Conservation (phyloP, 2,888 invertebrate genomes). For the Spicauda simplicius region DNA sequence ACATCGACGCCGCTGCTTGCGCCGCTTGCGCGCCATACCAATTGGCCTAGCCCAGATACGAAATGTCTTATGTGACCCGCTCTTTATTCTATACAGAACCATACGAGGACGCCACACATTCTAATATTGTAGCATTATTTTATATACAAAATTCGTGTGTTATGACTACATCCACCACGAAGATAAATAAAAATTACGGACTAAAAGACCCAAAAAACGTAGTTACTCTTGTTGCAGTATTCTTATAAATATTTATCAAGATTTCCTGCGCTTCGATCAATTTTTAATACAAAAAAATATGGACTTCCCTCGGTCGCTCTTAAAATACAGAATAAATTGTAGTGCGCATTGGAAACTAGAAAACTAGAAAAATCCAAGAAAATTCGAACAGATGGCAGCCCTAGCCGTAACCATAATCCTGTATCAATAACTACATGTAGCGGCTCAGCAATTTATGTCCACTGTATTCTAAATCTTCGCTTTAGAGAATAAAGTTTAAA, state of each 20-base stretch:
- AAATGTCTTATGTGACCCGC: conserved; percentile 51
- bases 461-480: not conserved
- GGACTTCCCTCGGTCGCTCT: no score
- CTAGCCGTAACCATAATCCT: conserved; percentile 47
- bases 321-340: no score
- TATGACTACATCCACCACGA: not conserved
- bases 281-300: no score
- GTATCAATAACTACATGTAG: conserved; percentile 58
- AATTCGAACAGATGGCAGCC: not conserved
- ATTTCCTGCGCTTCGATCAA: no score
- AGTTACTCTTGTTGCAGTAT: no score
- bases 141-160: not conserved
- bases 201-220: not conserved
- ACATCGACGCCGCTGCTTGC: conserved; percentile 77
- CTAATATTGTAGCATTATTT: conserved; percentile 38
- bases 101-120: not conserved
- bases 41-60: conserved; percentile 50
- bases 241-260: no score
- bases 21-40: conserved; percentile 73
- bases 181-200: not conserved
- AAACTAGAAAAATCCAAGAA: not conserved
- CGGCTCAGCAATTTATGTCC: not conserved
- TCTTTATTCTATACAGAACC: not conserved
- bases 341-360: not conserved
- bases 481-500: conserved; percentile 44